Base-by-base conservation (phyloP, 1,140 invertebrate genomes). In the Megathymus violae region DNA sequence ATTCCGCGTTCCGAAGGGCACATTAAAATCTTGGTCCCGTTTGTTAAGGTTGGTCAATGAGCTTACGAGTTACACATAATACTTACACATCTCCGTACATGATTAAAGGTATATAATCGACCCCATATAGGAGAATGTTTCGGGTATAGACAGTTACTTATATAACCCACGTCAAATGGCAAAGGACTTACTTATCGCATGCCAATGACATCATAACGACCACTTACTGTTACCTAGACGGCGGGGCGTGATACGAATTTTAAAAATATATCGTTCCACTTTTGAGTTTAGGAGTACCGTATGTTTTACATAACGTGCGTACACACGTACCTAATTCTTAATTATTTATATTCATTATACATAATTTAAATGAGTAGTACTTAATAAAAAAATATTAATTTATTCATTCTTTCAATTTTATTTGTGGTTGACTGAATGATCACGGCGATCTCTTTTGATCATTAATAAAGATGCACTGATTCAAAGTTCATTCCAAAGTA, bases 141-240 rank as follows among this genome's bases (percentile, higher is more conserved):
- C 25, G 11, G 10, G 3, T 44, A 48, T 27, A 16, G 36, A 61
- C 22, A 48, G 69, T 70, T 71, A 76, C 71, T 82, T 82, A 82
- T 62, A 79, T 80, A 82, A 85, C 73, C 59, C 62, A 71, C 71
- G 71, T 78, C 71, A 78, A 75, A 78, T 69, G 67, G 74, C 77
- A 43, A 56, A 71, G 76, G 79, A 78, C 78, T 72, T 7, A 80
- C 64, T 78, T 78, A 79, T 74, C 74, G 74, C 81, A 85, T 82
- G 80, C 80, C 80, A 80, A 83, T 88, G 85, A 88, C 83, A 86
- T 88, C 85, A 85, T 77, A 75, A 75, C 80, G 74, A 71, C 66
- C 66, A 76, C 80, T 75, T 82, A 88, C 83, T 81, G 82, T 88
- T 85, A 83, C 77, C 73, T 82, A 78, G 71, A 71, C 67, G 69